These are phyloP conservation scores for Erebia palarica DNA, from an alignment of 2,888 invertebrate species.

Conservation along the genomic window DNA sequence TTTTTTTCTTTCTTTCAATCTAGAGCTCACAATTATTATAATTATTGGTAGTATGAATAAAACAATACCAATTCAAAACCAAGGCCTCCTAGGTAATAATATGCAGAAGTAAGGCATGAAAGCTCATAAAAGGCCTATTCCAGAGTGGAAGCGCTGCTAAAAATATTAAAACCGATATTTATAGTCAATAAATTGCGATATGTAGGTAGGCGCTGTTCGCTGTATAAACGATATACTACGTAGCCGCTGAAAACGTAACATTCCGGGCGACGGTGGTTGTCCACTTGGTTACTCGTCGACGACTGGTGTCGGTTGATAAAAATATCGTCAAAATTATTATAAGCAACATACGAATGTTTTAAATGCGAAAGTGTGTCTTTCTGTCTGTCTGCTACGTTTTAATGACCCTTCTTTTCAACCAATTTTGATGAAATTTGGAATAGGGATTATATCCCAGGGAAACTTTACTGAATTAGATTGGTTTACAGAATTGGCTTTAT, in stretches of 20 bases:
- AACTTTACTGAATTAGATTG: no score
- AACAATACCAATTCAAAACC: background rate
- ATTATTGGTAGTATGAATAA: background rate
- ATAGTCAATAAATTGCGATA: slow-evolving; percentile 40
- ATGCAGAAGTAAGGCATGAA: background rate
- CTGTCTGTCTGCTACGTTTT: no score
- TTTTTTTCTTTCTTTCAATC: no score
- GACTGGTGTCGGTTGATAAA: background rate
- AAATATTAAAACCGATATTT: slow-evolving; percentile 40
- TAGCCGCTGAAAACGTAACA: slow-evolving; percentile 49
- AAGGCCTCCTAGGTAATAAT: background rate
- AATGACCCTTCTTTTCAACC: no score
- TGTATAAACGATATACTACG: slow-evolving; percentile 37
- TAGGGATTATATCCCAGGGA: no score
- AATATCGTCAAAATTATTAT: no score
- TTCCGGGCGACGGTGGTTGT: slow-evolving; percentile 41
- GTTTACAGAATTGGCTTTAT: no score
- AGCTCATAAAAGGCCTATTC: background rate
- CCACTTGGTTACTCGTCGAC: slow-evolving; percentile 36
- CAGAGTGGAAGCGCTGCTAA: slow-evolving; percentile 15
- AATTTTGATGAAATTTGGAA: no score
- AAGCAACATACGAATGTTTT: background rate
- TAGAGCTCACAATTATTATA: no score
- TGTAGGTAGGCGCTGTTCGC: slow-evolving; percentile 28
- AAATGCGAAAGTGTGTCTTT: background rate